Percentiles rank a stretch among this genome's conserved stretches.
phyloP scores from a whole-genome alignment of 2,797 vertebrate genomes.

The Hylomyscus alleni region DNA sequence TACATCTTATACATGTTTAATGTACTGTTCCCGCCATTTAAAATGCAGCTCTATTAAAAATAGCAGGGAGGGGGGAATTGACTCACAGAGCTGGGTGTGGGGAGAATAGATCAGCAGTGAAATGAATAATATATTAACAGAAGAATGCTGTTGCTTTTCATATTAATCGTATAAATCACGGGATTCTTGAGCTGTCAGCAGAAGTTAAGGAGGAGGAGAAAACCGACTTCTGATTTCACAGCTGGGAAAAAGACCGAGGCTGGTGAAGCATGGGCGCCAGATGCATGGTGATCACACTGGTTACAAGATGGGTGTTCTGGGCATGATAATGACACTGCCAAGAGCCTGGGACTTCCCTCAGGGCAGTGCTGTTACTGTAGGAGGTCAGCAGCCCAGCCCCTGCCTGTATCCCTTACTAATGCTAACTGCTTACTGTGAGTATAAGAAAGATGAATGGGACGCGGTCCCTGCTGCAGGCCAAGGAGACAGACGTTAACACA shows the following conservation, averaged over 20 bases:
- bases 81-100: slow-evolving; percentile 84
- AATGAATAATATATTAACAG: slow-evolving; percentile 91
- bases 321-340: not conserved
- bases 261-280: fast-evolving
- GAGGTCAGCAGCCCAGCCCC: not conserved
- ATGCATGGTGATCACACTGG: not conserved
- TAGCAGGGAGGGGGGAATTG: slow-evolving; percentile 85
- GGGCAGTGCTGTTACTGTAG: not conserved
- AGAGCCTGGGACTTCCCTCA: not conserved
- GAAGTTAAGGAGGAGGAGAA: slow-evolving; percentile 70
- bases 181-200: slow-evolving; percentile 80
- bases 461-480: not conserved
- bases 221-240: slow-evolving; percentile 50
- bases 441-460: not conserved
- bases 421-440: not conserved
- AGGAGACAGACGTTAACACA: not conserved
- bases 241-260: not conserved
- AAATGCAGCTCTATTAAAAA: slow-evolving; percentile 90
- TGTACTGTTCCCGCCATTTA: slow-evolving; percentile 87
- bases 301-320: not conserved
- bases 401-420: not conserved
- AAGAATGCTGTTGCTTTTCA: slow-evolving; percentile 88
- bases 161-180: slow-evolving; percentile 88
- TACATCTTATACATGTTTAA: slow-evolving; percentile 92
- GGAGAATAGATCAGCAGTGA: slow-evolving; percentile 87